A percentile compares a stretch with the other conserved stretches of the same genome.
These are phyloP conservation scores for Eulemur coronatus DNA, from an alignment of 2,797 vertebrate species.

Conservation along the genomic window DNA sequence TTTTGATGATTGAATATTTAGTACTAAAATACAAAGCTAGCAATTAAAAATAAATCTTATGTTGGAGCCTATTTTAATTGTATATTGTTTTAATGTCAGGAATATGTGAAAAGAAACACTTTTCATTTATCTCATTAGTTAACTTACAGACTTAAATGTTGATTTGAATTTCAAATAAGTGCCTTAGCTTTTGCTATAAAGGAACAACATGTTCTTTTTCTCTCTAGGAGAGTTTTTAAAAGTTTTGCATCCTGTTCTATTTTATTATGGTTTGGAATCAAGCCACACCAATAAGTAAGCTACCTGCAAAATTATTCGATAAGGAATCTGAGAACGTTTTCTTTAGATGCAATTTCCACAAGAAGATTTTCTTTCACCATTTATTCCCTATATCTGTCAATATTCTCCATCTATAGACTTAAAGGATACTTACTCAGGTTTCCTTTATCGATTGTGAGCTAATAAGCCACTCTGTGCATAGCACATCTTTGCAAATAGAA, in stretches of 20 bases:
- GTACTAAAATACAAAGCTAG: neutral
- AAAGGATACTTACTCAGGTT: neutral
- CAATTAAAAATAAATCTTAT: neutral
- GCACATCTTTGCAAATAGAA: neutral
- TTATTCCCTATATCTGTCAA: fast-evolving
- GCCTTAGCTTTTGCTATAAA: neutral
- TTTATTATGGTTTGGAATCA: neutral
- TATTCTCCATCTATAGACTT: neutral
- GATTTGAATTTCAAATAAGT: neutral
- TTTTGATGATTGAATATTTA: neutral
- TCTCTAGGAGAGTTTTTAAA: neutral
- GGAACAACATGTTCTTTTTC: neutral
- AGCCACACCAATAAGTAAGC: neutral
- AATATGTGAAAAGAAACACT: neutral
- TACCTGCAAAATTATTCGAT: neutral
- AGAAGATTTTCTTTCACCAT: neutral
- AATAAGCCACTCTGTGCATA: neutral
- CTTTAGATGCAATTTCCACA: neutral
- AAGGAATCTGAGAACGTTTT: neutral
- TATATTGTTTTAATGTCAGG: neutral
- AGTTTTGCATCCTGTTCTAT: neutral
- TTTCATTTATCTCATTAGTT: neutral
- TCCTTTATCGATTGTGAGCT: neutral
- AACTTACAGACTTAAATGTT: neutral
- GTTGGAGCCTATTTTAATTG: neutral